Evolutionary conservation across 2,888 invertebrate species (phyloP), one percentile per base, ranked within the genome.

Genomic region (Muschampia plurimacula): DNA sequence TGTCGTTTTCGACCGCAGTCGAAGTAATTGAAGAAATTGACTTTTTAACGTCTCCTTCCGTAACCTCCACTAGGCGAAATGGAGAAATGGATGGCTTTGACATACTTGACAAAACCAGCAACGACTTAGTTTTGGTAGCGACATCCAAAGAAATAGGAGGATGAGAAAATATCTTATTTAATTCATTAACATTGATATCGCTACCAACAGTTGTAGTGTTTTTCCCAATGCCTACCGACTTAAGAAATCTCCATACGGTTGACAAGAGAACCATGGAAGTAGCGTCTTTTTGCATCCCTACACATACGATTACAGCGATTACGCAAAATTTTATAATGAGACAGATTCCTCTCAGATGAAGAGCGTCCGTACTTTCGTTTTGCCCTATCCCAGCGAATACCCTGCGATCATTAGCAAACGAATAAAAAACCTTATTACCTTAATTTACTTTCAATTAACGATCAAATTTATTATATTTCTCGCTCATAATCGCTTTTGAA

Each of bases 261-360:
- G n/a, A 46, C 22, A 8, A 67, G 60, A 22, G 62, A 62, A 15
- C 46, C 39, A 46, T 52, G 41, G 12, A 73, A 67, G 36, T 22
- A 22, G 22, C 22, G 22, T 22, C 22, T 22, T 1, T 22, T 22
- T 22, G 22, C 22, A 22, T 22, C 72, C 15, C 72, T 60, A 62
- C 72, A 67, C 63, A 72, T 28, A 10, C 64, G 60, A 32, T 55
- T 67, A 15, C 72, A 73, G n/a, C 62, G 67, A 46, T 73, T 68
- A 8, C 72, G 63, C 9, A 63, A 44, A 1, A 41, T 12, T 13
- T 73, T 73, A 41, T 39, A 73, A 7, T 2, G n/a, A 2, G 36
- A 1, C 4, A 73, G 10, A 13, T 73, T 68, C 13, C 28, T 36
- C 13, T 64, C 59, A 13, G 69, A 46, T 9, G 73, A 60, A 49